Conservation (phyloP, 1,140 invertebrate species). For the Rhopalosiphum maidis region DNA sequence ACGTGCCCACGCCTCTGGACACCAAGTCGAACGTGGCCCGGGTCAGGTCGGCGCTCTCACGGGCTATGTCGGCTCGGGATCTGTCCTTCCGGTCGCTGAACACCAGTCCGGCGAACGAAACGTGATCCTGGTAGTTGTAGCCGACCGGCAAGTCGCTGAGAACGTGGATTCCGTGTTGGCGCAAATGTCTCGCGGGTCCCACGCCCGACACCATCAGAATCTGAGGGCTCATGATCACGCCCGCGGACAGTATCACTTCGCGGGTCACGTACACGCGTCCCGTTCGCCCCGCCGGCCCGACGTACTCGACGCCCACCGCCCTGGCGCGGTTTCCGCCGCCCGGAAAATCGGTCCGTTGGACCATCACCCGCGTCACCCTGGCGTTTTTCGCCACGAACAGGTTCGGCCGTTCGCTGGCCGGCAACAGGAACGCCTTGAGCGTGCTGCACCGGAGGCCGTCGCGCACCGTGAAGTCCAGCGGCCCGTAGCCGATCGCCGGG, state of each 20-base stretch:
- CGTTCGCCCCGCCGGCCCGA: slow-evolving; percentile 62
- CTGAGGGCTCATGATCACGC: slow-evolving; percentile 76
- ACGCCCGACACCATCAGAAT: slow-evolving; percentile 65
- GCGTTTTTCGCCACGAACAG: slow-evolving; percentile 74
- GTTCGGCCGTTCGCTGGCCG: slow-evolving; percentile 77
- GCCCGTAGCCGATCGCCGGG: slow-evolving; percentile 74
- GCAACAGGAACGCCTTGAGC: slow-evolving; percentile 81
- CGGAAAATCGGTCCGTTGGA: slow-evolving; percentile 63
- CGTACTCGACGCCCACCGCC: slow-evolving; percentile 72
- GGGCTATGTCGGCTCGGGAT: neutral
- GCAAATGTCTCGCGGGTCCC: slow-evolving; percentile 63
- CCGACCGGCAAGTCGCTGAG: slow-evolving; percentile 76
- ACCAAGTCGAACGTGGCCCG: neutral
- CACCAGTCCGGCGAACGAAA: slow-evolving; percentile 43
- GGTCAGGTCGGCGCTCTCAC: neutral
- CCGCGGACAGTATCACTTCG: slow-evolving; percentile 78
- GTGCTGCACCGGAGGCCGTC: slow-evolving; percentile 71
- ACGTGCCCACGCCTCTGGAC: neutral
- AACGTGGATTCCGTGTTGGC: slow-evolving; percentile 65
- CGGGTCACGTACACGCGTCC: slow-evolving; percentile 62
- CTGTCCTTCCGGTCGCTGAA: slow-evolving; percentile 41
- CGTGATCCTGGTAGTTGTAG: slow-evolving; percentile 79
- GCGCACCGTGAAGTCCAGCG: slow-evolving; percentile 68
- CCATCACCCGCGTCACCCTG: slow-evolving; percentile 70
- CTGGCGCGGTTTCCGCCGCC: slow-evolving; percentile 63